Percentiles rank a stretch among this genome's conserved stretches.
phyloP scores from a whole-genome alignment of 2,797 vertebrate species.

The Sebastes hubbsi region DNA sequence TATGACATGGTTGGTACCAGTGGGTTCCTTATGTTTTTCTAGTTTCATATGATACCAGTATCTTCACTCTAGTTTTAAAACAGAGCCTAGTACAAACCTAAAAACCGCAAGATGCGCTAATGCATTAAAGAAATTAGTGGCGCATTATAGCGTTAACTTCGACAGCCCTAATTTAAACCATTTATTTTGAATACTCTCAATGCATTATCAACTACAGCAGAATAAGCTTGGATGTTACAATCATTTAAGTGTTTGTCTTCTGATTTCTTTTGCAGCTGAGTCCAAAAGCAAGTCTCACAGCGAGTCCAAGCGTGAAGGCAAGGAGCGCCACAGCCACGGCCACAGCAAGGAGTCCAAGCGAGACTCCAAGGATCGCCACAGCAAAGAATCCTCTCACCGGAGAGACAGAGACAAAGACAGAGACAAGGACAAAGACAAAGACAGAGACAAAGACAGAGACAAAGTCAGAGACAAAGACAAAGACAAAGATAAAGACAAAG shows the following conservation, averaged over 20 bases:
- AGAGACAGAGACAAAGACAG: slow-evolving; percentile 75
- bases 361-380: slow-evolving; percentile 81
- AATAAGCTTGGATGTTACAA: background rate
- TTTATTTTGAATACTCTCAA: background rate
- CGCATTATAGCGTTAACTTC: too few relatives aligned
- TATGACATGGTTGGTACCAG: too few relatives aligned
- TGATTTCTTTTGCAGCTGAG: slow-evolving; percentile 80
- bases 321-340: slow-evolving; percentile 74
- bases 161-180: too few relatives aligned
- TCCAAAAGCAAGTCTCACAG: slow-evolving; percentile 78
- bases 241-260: background rate
- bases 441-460: slow-evolving; percentile 84
- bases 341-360: slow-evolving; percentile 83
- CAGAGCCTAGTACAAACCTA: too few relatives aligned
- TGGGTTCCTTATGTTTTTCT: too few relatives aligned
- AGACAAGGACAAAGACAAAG: slow-evolving; percentile 82
- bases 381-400: slow-evolving; percentile 80
- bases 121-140: too few relatives aligned
- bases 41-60: too few relatives aligned
- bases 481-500: slow-evolving; percentile 82
- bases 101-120: too few relatives aligned
- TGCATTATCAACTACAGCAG: background rate
- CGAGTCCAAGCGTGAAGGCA: slow-evolving; percentile 81
- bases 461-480: slow-evolving; percentile 76
- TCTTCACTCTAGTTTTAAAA: too few relatives aligned